A percentile compares a stretch with the other conserved stretches of the same genome.
Evolutionary conservation across 2,113 vertebrate species (phyloP).

Genomic region (Dicerorhinus sumatrensis): DNA sequence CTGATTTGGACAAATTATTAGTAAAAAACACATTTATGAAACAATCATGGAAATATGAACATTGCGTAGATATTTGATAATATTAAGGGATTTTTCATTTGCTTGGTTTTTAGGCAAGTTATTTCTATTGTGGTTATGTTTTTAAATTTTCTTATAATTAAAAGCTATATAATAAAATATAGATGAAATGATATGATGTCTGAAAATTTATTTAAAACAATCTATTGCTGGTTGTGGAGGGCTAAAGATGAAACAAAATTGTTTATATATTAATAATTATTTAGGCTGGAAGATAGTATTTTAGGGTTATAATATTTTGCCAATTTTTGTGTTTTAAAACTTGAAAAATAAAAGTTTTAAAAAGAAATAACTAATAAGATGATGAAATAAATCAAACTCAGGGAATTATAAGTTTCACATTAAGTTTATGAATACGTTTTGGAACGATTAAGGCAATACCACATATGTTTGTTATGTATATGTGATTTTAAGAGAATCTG

Average conservation of each 20-base stretch:
- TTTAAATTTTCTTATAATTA: not conserved
- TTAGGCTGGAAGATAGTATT: not conserved
- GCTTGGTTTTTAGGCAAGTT: not conserved
- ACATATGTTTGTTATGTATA: not conserved
- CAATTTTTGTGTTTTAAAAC: not conserved
- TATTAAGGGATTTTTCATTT: not conserved
- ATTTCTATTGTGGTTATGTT: not conserved
- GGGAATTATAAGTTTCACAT: not conserved
- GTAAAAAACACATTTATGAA: not conserved
- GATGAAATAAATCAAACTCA: not conserved
- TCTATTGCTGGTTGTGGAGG: not conserved
- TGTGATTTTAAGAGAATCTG: not conserved
- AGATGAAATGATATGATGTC: not conserved
- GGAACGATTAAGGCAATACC: not conserved
- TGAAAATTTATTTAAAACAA: conserved; percentile 8
- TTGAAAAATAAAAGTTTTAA: not conserved
- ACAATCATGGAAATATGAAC: not conserved
- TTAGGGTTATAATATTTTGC: not conserved
- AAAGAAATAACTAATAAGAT: not conserved
- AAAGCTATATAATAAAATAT: not conserved
- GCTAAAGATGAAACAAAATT: not conserved
- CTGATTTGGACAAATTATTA: not conserved
- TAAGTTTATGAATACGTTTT: not conserved
- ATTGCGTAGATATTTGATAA: not conserved
- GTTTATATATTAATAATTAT: not conserved